Evolutionary conservation across 2,888 invertebrate species (phyloP), one percentile per base, ranked within the genome.

Genomic region (Harmothoe impar): DNA sequence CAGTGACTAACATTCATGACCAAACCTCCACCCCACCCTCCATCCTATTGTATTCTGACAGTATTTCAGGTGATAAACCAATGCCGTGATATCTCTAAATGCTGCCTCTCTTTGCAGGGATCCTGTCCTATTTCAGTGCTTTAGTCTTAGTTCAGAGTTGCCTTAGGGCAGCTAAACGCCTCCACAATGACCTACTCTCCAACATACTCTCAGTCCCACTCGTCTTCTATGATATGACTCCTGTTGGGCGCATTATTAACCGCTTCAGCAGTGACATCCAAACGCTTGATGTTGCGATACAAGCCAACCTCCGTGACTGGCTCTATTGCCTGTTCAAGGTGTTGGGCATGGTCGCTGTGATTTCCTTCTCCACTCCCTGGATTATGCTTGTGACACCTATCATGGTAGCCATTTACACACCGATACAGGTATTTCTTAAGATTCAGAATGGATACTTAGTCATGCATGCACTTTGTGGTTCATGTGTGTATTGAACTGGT

Each of bases 241-340:
- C 94, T 7, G 85, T 92, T n/a, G 95, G 95, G 15, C 92, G 94
- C 77, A 93, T 95, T 25, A 78, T 95, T 62, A 95, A 95, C 92
- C 92, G 95, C 89, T 95, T 95, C 92, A 92, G 94, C 89, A 94
- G 94, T 89, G 95, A 94, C 89, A 92, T 95, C 3, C 95, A 95
- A 86, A 91, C 92, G 0, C 84, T 94, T n/a, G 95, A 94, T 91
- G 91, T 91, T 5, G 90, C 91, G 31, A 92, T 95, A 12, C 94
- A 94, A 0, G 31, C 5, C 25, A 7, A 72, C 25, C 72, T 56
- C 91, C 88, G 92, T 92, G n/a, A 72, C 3, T 12, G 72, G 72
- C 25, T 72, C 5, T 72, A 29, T 25, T 72, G 72, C 72, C 25
- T 72, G 15, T 29, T 72, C 5, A 25, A 72, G 15, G 72, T 72